Conservation (phyloP, 2,113 vertebrate genomes). For the Microcebus lehilahytsara region DNA sequence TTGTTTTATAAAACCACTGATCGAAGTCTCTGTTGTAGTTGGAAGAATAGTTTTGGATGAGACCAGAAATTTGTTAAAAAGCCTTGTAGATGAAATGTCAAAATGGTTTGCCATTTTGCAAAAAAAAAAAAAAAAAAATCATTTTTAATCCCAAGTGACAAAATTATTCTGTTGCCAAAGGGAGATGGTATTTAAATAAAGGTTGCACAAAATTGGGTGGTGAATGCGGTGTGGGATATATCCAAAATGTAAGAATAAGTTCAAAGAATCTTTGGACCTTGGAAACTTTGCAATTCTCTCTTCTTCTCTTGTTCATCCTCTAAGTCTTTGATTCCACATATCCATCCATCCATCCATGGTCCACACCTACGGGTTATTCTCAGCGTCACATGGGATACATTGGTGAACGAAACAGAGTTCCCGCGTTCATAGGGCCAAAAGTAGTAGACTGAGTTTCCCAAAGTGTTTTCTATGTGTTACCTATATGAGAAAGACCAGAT, state of each 20-base stretch:
- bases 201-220: not conserved
- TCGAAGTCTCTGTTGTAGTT: not conserved
- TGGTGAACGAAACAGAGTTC: not conserved
- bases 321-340: not conserved
- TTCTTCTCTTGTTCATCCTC: not conserved
- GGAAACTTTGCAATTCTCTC: not conserved
- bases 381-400: accelerated
- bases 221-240: not conserved
- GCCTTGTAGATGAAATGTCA: conserved; percentile 56
- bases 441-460: too few relatives aligned
- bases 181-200: conserved; percentile 64
- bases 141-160: conserved; percentile 65
- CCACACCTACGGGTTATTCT: not conserved
- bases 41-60: not conserved
- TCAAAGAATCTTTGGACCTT: not conserved
- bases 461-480: not conserved
- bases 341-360: not conserved
- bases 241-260: not conserved
- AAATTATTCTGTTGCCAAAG: not conserved
- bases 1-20: not conserved
- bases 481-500: not conserved
- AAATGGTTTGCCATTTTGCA: conserved; percentile 50
- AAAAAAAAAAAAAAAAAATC: not conserved
- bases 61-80: conserved; percentile 41
- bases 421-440: not conserved